A percentile compares a stretch with the other conserved stretches of the same genome.
phyloP scores from a whole-genome alignment of 2,113 vertebrate genomes.

The Ictalurus punctatus region DNA sequence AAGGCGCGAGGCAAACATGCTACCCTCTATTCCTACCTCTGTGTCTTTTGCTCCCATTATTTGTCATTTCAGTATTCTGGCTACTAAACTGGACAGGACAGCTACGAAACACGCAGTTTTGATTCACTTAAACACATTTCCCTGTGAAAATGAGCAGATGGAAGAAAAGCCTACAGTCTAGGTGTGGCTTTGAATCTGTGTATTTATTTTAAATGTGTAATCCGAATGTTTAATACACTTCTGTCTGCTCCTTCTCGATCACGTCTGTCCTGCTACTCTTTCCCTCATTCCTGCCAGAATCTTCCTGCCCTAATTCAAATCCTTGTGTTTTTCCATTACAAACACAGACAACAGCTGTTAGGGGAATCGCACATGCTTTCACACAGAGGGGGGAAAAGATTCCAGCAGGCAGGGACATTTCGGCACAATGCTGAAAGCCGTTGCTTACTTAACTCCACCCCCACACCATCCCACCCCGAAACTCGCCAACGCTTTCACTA shows the following conservation, averaged over 20 bases:
- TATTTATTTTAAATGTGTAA: conserved; percentile 11
- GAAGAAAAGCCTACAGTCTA: background rate
- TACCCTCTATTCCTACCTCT: no score
- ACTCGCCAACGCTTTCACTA: background rate
- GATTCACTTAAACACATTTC: background rate
- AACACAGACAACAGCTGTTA: conserved; percentile 16
- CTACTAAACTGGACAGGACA: background rate
- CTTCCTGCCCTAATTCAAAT: background rate
- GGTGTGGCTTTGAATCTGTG: background rate
- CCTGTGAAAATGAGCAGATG: conserved; percentile 18
- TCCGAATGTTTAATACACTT: conserved; percentile 5
- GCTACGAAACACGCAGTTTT: background rate
- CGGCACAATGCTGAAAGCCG: background rate
- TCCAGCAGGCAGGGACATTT: background rate
- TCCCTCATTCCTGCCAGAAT: background rate
- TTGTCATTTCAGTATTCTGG: background rate
- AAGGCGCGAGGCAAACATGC: no score
- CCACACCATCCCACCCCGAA: background rate
- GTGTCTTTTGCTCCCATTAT: background rate
- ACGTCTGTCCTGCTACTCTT: background rate
- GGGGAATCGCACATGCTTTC: background rate
- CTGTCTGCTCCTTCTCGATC: conserved; percentile 2
- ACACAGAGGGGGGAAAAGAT: conserved; percentile 3
- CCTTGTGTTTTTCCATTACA: conserved; percentile 3
- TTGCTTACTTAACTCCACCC: background rate